Evolutionary conservation across 2,888 invertebrate species (phyloP), one percentile per base, ranked within the genome.

Genomic region (Danaus chrysippus): DNA sequence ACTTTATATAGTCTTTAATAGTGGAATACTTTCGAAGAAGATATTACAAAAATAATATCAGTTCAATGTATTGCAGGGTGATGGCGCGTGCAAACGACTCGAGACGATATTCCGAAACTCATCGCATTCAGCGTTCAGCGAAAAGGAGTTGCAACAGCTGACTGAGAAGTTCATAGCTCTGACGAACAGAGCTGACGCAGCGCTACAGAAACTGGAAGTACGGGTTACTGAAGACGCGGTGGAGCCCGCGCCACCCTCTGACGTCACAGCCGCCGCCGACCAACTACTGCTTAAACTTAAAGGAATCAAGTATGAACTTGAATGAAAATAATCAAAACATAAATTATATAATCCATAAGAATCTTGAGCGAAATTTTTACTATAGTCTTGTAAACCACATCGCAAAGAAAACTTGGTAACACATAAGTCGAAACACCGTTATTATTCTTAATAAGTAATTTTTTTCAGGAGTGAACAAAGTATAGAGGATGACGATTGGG

Each of bases 141-240:
- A 89, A 67, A 79, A 77, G 42, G 91, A 91, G 69, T 69, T 90
- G 34, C 83, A 85, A 61, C 87, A 86, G 68, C 72, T 91, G 52
- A 90, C 87, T 0, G 90, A 91, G 67, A 91, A 91, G 71, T 86
- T 91, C 69, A 83, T 91, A 46, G 87, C 83, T 12, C 70, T 91
- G 65, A 90, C 91, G 1, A 83, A 91, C 67, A 77, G 88, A 66
- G 88, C 91, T 0, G 91, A 91, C 62, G 81, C 85, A 57, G 87
- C 86, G n/a, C 77, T 91, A 42, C 86, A 86, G 69, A 77, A 81
- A 10, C 74, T 91, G 56, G 89, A 91, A 66, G 74, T 75, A n/a
- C 78, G 81, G 61, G 64, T 90, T 11, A 77, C 74, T 23, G 81
- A 81, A 42, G 84, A 85, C 23, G 61, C 68, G 0, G 82, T 83